Evolutionary conservation across 2,797 vertebrate genomes (phyloP), one percentile per base, ranked within the genome.

Genomic region (Falco berigora): DNA sequence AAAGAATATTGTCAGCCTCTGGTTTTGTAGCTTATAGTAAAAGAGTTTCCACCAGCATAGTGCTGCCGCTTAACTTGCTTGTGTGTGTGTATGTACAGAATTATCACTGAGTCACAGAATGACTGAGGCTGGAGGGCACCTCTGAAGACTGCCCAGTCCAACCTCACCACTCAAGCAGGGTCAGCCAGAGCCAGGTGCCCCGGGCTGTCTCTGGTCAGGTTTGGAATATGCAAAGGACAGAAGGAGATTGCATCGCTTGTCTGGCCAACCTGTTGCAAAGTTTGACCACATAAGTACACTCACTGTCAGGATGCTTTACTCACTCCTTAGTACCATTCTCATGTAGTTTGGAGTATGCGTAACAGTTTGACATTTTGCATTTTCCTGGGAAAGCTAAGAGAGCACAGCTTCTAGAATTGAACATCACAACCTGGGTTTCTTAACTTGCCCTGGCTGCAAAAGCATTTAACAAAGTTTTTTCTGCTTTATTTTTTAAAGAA

Each of bases 121-220:
- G 32, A 13, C 52, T 42, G 58, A 32, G 50, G 50, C n/a, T 71
- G 56, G 38, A 76, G 44, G n/a, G 22, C 44, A 40, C 18, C 32
- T 12, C 27, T 63, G 42, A 42, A 38, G 36, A 20, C 20, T 15
- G 8, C 14, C 27, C 20, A 4, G 1, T n/a, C 66, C 46, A 47
- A 46, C 23, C 23, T 38, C 44, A 44, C 24, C 1, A 1, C 52
- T 67, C 30, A 36, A 12, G 24, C 52, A 47, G 32, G 24, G 46
- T 53, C 59, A 47, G 38, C 13, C 36, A 47, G 85, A 74, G 49
- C 17, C 0, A 0, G 12, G 14, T 34, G 72, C 30, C 34, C 20
- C 0, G 1, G 30, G 8, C 47, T 50, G 25, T 28, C 27, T 61
- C 59, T 8, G 0, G 5, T 56, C 2, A 2, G 14, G 20, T 78